Percentiles rank a stretch among this genome's conserved stretches.
Evolutionary conservation across 1,140 invertebrate genomes (phyloP).

Genomic region (Drosophila arawakana): DNA sequence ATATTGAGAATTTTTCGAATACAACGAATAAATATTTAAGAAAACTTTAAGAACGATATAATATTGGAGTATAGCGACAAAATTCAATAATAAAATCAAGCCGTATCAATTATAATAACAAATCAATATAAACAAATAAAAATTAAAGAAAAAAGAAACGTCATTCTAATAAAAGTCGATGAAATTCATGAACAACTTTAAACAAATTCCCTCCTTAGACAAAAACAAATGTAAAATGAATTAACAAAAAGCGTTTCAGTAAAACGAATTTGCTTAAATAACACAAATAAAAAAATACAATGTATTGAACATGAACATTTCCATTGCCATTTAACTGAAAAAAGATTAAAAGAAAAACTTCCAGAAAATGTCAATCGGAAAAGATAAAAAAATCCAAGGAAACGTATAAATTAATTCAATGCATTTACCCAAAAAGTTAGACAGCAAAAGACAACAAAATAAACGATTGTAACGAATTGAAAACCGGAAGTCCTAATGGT

Average conservation of each 20-base stretch:
- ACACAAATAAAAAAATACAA: constrained; percentile 51
- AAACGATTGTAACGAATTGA: constrained; percentile 12
- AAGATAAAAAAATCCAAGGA: constrained; percentile 14
- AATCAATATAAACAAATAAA: constrained; percentile 9
- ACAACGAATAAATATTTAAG: constrained; percentile 82
- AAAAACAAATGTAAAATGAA: constrained; percentile 30
- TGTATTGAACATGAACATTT: constrained; percentile 41
- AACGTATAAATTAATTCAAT: not conserved
- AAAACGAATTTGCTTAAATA: constrained; percentile 76
- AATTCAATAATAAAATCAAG: constrained; percentile 12
- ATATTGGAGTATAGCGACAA: constrained; percentile 13
- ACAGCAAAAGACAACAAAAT: not conserved
- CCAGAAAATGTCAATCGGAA: constrained; percentile 31
- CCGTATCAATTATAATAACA: constrained; percentile 11
- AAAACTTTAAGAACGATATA: constrained; percentile 63
- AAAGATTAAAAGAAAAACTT: constrained; percentile 23
- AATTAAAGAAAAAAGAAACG: constrained; percentile 32
- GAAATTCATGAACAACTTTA: constrained; percentile 48
- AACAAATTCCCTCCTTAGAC: constrained; percentile 71
- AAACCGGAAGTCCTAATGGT: constrained; percentile 57
- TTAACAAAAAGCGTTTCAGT: constrained; percentile 73
- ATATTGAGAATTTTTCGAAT: constrained; percentile 78
- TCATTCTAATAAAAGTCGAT: constrained; percentile 56
- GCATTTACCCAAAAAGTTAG: constrained; percentile 32
- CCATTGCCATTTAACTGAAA: constrained; percentile 56